Evolutionary conservation across 2,888 invertebrate species (phyloP).

Genomic region (Hirudinaria manillensis): DNA sequence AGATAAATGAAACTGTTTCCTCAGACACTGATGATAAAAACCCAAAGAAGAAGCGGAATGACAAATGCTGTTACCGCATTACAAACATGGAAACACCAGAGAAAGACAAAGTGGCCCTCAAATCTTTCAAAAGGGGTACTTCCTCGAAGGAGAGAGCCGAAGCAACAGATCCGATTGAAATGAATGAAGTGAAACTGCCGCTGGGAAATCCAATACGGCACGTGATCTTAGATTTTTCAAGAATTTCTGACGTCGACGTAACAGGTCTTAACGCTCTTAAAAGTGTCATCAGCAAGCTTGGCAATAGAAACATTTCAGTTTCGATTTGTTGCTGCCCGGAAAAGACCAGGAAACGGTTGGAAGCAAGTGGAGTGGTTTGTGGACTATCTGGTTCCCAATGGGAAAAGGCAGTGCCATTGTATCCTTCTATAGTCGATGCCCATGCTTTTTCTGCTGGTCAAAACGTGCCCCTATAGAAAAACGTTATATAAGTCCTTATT

Average conservation of each 20-base stretch:
- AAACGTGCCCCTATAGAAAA: too few relatives aligned
- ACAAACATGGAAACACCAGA: background rate
- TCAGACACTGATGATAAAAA: background rate
- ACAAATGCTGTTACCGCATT: background rate
- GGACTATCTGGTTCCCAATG: background rate
- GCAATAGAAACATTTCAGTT: constrained; percentile 40
- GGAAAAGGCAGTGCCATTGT: background rate
- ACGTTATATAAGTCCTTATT: too few relatives aligned
- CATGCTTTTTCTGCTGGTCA: background rate
- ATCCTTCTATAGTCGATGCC: constrained; percentile 8
- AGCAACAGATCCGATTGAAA: background rate
- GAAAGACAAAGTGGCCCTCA: background rate
- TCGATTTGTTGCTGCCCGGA: constrained; percentile 42
- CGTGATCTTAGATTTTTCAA: constrained; percentile 46
- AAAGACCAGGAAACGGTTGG: constrained; percentile 40
- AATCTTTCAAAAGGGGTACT: too few relatives aligned
- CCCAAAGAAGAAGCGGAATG: background rate
- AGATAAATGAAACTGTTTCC: background rate
- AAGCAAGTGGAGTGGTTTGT: constrained; percentile 38
- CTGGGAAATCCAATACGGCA: background rate
- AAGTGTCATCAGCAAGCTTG: constrained; percentile 40
- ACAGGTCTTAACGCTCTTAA: constrained; percentile 44
- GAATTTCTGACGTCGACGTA: constrained; percentile 47
- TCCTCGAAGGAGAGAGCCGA: background rate
- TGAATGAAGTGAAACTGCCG: background rate